These are phyloP conservation scores for Mesocentrotus franciscanus DNA, from an alignment of 53 echinoderm and acorn worm genomes.

Conservation along the genomic window DNA sequence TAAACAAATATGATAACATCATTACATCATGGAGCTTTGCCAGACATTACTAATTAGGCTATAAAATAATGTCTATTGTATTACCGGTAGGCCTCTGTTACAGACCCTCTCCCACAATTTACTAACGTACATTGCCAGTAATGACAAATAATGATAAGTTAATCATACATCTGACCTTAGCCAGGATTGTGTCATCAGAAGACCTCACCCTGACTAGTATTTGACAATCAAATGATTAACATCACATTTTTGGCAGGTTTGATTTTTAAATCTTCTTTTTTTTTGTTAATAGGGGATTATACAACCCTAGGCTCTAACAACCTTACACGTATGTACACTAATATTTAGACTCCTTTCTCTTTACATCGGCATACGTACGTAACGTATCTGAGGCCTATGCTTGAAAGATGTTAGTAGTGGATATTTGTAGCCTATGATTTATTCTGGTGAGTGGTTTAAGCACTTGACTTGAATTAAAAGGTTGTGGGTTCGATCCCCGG, in stretches of 20 bases:
- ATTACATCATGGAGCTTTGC: not conserved
- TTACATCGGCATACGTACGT: no score
- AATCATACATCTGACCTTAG: not conserved
- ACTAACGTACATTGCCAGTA: not conserved
- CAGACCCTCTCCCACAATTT: not conserved
- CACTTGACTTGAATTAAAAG: no score
- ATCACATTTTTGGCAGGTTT: not conserved
- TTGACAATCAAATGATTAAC: not conserved
- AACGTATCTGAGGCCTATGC: no score
- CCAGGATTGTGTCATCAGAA: not conserved
- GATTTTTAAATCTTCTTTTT: not conserved
- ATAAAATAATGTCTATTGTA: not conserved
- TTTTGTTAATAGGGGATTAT: not conserved
- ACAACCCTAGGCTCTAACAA: not conserved
- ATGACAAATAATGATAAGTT: not conserved
- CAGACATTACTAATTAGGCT: slow-evolving; percentile 1
- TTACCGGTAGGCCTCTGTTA: not conserved
- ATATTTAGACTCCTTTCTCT: no score
- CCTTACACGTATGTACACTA: not conserved
- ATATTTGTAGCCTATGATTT: no score
- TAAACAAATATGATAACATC: not conserved
- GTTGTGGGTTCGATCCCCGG: no score
- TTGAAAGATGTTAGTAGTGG: no score
- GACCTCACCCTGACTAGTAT: not conserved
- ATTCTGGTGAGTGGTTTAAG: no score